These are phyloP conservation scores for Podarcis raffonei DNA, from an alignment of 2,113 vertebrate genomes.

Conservation along the genomic window DNA sequence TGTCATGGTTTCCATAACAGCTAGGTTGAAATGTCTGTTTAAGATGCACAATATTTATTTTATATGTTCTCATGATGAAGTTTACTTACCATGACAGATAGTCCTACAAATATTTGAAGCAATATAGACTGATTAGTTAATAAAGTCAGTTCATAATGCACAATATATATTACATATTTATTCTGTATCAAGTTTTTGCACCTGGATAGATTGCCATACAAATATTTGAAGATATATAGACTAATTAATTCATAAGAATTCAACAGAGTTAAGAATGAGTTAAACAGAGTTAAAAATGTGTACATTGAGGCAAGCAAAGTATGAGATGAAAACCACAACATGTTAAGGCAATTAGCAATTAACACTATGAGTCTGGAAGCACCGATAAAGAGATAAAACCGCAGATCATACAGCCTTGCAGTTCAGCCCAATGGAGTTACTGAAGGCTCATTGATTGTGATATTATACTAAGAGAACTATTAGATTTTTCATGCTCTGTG, in stretches of 20 bases:
- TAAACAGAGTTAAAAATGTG: no score
- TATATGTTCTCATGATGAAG: neutral
- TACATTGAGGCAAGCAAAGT: neutral
- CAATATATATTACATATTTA: neutral
- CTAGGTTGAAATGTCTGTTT: neutral
- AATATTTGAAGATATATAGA: neutral
- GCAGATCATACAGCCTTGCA: neutral
- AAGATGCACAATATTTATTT: neutral
- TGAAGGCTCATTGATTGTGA: neutral
- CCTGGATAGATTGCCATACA: neutral
- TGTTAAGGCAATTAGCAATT: neutral
- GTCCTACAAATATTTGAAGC: neutral
- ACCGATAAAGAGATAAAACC: neutral
- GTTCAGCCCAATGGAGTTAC: neutral
- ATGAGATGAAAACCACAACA: neutral
- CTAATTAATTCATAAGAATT: neutral
- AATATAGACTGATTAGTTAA: neutral
- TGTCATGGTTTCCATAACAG: neutral
- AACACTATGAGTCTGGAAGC: neutral
- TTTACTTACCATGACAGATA: neutral
- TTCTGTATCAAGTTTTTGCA: neutral
- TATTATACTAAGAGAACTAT: neutral
- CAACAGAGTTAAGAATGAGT: no score
- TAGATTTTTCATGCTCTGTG: neutral
- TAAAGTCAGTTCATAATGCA: neutral